Evolutionary conservation across 2,888 invertebrate genomes (phyloP), one percentile per base, ranked within the genome.

Genomic region (Pyrrhosoma nymphula): DNA sequence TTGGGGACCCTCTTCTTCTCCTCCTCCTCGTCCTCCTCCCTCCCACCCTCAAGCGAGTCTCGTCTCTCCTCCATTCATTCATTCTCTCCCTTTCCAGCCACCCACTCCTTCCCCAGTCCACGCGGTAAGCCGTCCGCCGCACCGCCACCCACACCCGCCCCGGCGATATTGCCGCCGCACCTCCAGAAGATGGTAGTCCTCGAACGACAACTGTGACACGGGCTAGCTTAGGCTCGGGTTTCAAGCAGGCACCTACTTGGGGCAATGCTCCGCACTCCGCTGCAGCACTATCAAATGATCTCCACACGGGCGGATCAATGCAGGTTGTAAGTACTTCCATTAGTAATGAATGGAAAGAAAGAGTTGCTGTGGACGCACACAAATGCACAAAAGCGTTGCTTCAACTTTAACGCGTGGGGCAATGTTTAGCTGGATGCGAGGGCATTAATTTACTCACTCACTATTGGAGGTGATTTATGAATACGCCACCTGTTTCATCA

Each of bases 1-100:
- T 82, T 82, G 82, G 82, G 82, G 82, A 35, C 35, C 16, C 82
- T 35, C 82, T 82, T 82, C 35, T 35, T n/a, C 4, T 47, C 8
- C 8, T 8, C 47, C 47, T 47, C 47, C 47, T n/a, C n/a, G 47
- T 47, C 8, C 8, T 8, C 47, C 47, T 47, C 47, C 47, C 47
- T 47, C 47, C 8, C 20, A 4, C n/a, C 69, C 26, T 69, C 26
- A n/a, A n/a, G 1, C 69, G 23, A 26, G 60, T 20, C 69, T n/a
- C 82, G 18, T 60, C 60, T 60, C 47, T 47, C 89, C n/a, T 89
- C 89, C 56, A 56, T 89, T 47, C n/a, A 89, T 47, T 89, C 89
- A 56, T 56, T 55, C 56, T 4, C 10, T 26, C 10, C 14, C 26
- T n/a, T 10, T 10, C 23, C n/a, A 26, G 26, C 89, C 35, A 89